Evolutionary conservation across 2,797 vertebrate genomes (phyloP).

Genomic region (Leucoraja ocellata): DNA sequence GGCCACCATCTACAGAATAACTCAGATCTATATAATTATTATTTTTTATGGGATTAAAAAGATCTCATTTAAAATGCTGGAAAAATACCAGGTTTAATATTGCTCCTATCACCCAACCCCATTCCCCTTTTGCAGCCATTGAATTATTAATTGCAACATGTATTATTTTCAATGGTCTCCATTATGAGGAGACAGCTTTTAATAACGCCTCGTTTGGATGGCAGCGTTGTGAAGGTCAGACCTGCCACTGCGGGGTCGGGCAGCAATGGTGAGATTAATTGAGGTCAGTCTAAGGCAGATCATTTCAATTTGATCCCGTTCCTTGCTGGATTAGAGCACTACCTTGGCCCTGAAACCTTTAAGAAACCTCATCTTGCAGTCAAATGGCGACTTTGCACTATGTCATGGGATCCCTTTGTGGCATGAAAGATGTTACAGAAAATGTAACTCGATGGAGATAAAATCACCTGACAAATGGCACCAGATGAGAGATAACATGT

Average conservation of each 20-base stretch:
- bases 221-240: neutral
- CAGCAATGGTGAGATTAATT: slow-evolving; percentile 10
- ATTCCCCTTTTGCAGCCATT: neutral
- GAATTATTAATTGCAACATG: neutral
- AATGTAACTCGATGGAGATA: neutral
- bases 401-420: neutral
- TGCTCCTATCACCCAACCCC: neutral
- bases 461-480: neutral
- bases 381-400: neutral
- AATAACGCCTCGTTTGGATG: neutral
- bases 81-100: neutral
- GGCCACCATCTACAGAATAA: neutral
- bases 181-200: neutral
- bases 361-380: neutral
- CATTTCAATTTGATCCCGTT: neutral
- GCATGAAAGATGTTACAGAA: neutral
- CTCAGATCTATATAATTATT: neutral
- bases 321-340: neutral
- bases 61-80: neutral
- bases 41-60: neutral
- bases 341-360: neutral
- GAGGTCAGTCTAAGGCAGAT: slow-evolving; percentile 12
- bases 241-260: neutral
- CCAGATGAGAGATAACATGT: neutral
- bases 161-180: neutral